Evolutionary conservation across 2,797 vertebrate species (phyloP), one percentile per base, ranked within the genome.

Genomic region (Anas bernieri): DNA sequence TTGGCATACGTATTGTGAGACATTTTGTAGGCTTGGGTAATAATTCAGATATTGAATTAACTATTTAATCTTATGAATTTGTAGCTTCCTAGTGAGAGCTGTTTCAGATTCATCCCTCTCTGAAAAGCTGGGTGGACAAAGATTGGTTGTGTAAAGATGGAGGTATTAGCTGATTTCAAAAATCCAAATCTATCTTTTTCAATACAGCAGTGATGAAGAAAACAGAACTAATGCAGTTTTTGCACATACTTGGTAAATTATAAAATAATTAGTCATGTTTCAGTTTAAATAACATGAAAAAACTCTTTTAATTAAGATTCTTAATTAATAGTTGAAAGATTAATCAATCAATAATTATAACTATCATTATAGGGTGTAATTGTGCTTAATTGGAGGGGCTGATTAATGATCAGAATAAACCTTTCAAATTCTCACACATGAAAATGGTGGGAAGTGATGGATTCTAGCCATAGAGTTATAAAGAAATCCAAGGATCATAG

Each of bases 331-430:
- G 94, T 94, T 98, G 97, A 98, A 97, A 97, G 96, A 98, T 98
- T 97, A 98, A 98, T 98, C 96, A 98, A 98, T 98, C 97, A 98
- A 98, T 98, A 98, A 98, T 98, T 97, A 98, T 96, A 97, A 95
- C 93, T 97, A 97, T 97, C 97, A 98, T 98, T 97, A 98, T 97
- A 95, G 94, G 82, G 52, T 98, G 95, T 98, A 98, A 98, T 98
- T 98, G 97, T 96, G 94, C 96, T 97, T 98, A 98, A 98, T 97
- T 98, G 95, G 94, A 98, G 95, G 96, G 95, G 78, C 95, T 98
- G 97, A 98, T 97, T 98, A 98, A 98, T 97, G 95, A 97, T 96
- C 94, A 97, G 94, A 96, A 97, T 97, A 97, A 97, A 97, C 58
- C 85, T 97, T 98, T 97, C 77, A 95, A 95, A 96, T 94, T 96